phyloP scores from a whole-genome alignment of 2,888 invertebrate species.

The Leucania comma region DNA sequence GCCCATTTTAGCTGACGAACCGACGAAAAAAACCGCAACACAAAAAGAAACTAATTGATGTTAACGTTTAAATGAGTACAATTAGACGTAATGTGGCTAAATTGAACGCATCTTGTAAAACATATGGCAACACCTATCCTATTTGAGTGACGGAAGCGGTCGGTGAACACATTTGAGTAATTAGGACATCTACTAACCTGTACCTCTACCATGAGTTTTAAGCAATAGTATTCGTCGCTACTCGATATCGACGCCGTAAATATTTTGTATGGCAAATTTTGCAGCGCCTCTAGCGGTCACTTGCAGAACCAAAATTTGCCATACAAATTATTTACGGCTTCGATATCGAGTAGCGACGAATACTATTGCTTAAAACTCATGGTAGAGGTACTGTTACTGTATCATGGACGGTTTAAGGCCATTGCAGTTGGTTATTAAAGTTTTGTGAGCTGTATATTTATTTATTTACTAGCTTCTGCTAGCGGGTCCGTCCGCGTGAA shows the following conservation, averaged over 20 bases:
- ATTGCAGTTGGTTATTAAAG: constrained; percentile 28
- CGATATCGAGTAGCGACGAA: too few species aligned
- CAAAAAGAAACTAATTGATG: constrained; percentile 67
- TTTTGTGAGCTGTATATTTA: neutral
- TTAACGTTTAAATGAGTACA: constrained; percentile 69
- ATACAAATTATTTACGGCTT: too few species aligned
- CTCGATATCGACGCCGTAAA: too few species aligned
- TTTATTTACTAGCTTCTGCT: too few species aligned
- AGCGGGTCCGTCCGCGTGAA: too few species aligned
- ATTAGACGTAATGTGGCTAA: constrained; percentile 72
- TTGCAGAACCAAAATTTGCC: too few species aligned
- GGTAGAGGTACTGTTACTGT: too few species aligned
- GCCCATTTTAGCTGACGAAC: constrained; percentile 24
- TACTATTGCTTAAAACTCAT: too few species aligned
- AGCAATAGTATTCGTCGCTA: too few species aligned
- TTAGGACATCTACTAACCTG: constrained; percentile 62
- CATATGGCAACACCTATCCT: constrained; percentile 59
- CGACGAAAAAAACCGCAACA: constrained; percentile 24
- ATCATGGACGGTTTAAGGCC: constrained; percentile 52
- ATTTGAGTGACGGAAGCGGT: constrained; percentile 62
- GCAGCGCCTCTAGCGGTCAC: too few species aligned
- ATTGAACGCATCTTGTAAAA: constrained; percentile 63
- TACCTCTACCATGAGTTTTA: too few species aligned
- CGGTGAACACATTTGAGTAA: constrained; percentile 31
- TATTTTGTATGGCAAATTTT: too few species aligned